Percentiles rank a stretch among this genome's conserved stretches.
phyloP scores from a whole-genome alignment of 2,113 vertebrate species.

The Sclerurus mexicanus region DNA sequence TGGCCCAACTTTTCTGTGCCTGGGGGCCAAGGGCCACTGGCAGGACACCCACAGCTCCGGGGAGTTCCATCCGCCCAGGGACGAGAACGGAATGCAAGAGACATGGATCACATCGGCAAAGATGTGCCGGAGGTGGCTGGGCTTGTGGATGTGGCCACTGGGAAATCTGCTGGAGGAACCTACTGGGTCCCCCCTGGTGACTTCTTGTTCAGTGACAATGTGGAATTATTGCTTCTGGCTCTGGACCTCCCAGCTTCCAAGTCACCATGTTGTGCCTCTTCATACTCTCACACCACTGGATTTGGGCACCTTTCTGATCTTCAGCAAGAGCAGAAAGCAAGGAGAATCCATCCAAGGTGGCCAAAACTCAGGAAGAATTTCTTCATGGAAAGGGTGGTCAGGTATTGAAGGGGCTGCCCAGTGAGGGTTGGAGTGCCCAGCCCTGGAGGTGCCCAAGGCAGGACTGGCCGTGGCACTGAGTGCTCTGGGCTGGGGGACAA shows the following conservation, averaged over 20 bases:
- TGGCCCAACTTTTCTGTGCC: rapidly evolving
- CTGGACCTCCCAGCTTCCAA: background rate
- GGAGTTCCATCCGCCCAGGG: background rate
- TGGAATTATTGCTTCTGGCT: background rate
- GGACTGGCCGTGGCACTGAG: rapidly evolving
- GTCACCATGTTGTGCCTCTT: background rate
- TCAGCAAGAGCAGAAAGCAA: background rate
- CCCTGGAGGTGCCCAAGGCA: background rate
- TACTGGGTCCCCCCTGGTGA: background rate
- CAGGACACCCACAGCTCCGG: background rate
- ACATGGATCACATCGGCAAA: rapidly evolving
- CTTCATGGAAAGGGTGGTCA: background rate
- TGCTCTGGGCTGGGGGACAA: background rate
- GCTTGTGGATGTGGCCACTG: background rate
- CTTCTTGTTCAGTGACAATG: rapidly evolving
- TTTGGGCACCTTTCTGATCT: background rate
- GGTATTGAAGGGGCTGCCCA: background rate
- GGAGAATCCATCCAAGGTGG: background rate
- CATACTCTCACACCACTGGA: background rate
- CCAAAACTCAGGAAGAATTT: background rate
- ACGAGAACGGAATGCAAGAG: background rate
- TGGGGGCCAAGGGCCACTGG: background rate
- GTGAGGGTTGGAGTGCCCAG: background rate
- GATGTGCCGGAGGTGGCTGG: rapidly evolving
- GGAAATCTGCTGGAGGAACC: background rate